phyloP scores from a whole-genome alignment of 1,140 invertebrate genomes.

The Calycopis cecrops region DNA sequence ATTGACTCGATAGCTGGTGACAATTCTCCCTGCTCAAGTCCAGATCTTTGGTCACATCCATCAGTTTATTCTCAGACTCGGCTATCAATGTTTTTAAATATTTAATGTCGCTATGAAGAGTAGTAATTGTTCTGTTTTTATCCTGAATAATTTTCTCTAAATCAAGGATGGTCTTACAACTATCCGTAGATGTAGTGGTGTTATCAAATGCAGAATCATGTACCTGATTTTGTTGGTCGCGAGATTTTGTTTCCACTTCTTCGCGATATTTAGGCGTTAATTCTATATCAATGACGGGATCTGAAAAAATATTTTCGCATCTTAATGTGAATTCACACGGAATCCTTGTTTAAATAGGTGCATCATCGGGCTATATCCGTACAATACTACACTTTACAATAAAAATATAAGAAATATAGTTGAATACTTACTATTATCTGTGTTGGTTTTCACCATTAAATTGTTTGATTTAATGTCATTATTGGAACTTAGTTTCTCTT shows the following conservation, averaged over 20 bases:
- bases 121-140: constrained; percentile 55
- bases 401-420: not conserved
- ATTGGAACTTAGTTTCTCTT: constrained; percentile 26
- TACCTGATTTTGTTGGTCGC: constrained; percentile 44
- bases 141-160: constrained; percentile 61
- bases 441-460: constrained; percentile 36
- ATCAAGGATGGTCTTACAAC: constrained; percentile 54
- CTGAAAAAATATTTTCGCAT: constrained; percentile 30
- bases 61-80: constrained; percentile 55
- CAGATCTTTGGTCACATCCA: constrained; percentile 53
- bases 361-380: too few relatives aligned
- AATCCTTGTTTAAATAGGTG: too few relatives aligned
- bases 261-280: constrained; percentile 29
- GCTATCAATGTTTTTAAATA: constrained; percentile 53
- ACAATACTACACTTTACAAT: too few relatives aligned
- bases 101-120: constrained; percentile 54
- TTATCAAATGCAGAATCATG: constrained; percentile 47
- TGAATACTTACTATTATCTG: constrained; percentile 42
- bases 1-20: constrained; percentile 52
- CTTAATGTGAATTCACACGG: too few relatives aligned
- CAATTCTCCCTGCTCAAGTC: constrained; percentile 57
- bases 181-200: constrained; percentile 49
- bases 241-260: constrained; percentile 31
- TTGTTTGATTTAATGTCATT: constrained; percentile 33
- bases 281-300: constrained; percentile 34